These are phyloP conservation scores for Pituophis catenifer DNA, from an alignment of 2,113 vertebrate species.

Conservation along the genomic window DNA sequence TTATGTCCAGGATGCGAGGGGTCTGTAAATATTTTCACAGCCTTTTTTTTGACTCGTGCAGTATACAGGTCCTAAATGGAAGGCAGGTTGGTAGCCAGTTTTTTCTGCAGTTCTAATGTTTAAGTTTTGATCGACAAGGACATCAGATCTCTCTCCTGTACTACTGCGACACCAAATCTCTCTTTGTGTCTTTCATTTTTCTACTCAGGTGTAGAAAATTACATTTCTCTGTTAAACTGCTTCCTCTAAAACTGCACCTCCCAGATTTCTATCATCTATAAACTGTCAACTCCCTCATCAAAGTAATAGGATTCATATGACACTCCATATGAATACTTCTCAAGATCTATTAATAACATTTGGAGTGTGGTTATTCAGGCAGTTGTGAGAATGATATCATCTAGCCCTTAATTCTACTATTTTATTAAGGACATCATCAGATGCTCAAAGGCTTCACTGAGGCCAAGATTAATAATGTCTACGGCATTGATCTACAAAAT, in stretches of 20 bases:
- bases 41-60: too few relatives aligned
- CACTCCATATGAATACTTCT: not conserved
- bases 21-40: too few relatives aligned
- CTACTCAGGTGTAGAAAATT: too few relatives aligned
- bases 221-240: too few relatives aligned
- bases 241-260: not conserved
- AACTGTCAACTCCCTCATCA: not conserved
- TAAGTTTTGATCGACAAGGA: too few relatives aligned
- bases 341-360: not conserved
- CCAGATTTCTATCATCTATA: not conserved
- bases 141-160: not conserved
- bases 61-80: too few relatives aligned
- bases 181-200: not conserved
- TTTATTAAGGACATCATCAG: not conserved
- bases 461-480: not conserved
- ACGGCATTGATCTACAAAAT: not conserved
- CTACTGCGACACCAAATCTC: not conserved
- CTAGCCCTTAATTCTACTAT: not conserved
- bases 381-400: not conserved
- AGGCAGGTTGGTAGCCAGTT: too few relatives aligned
- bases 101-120: too few relatives aligned
- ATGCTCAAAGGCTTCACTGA: not conserved
- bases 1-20: too few relatives aligned
- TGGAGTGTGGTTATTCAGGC: not conserved
- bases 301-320: not conserved